These are phyloP conservation scores for Sapajus apella DNA, from an alignment of 2,113 vertebrate genomes.

Conservation along the genomic window DNA sequence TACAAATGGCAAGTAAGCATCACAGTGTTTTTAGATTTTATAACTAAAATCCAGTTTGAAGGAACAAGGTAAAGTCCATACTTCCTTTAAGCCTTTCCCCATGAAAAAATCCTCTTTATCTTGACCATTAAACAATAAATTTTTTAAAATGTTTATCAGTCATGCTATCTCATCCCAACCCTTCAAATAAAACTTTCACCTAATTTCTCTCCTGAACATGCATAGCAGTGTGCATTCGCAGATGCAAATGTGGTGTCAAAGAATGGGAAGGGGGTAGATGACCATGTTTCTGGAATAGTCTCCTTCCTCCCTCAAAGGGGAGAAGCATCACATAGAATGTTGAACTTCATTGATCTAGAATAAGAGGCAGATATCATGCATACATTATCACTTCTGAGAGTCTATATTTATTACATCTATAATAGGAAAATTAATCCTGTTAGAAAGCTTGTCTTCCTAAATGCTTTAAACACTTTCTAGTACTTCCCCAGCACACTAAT, in stretches of 20 bases:
- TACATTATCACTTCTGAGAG: accelerated
- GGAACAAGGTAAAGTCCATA: background rate
- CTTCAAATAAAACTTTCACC: too few relatives aligned
- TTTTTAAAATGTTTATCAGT: too few relatives aligned
- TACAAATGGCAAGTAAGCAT: background rate
- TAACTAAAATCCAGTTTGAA: background rate
- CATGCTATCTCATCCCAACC: too few relatives aligned
- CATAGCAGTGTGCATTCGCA: background rate
- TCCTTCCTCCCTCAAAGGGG: accelerated
- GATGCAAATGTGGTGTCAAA: accelerated
- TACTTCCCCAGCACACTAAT: background rate
- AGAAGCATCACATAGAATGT: accelerated
- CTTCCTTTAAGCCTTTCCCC: too few relatives aligned
- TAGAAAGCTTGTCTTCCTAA: background rate
- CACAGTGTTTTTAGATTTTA: background rate
- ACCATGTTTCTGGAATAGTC: background rate
- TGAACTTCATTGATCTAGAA: background rate
- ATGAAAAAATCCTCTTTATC: background rate
- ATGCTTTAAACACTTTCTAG: background rate
- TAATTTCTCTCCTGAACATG: background rate
- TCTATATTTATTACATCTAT: too few relatives aligned
- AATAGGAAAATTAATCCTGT: background rate
- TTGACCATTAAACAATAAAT: background rate
- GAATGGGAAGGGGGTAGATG: accelerated
- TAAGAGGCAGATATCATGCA: accelerated